Base-by-base conservation (phyloP, 1,140 invertebrate genomes). In the Venturia canescens region DNA sequence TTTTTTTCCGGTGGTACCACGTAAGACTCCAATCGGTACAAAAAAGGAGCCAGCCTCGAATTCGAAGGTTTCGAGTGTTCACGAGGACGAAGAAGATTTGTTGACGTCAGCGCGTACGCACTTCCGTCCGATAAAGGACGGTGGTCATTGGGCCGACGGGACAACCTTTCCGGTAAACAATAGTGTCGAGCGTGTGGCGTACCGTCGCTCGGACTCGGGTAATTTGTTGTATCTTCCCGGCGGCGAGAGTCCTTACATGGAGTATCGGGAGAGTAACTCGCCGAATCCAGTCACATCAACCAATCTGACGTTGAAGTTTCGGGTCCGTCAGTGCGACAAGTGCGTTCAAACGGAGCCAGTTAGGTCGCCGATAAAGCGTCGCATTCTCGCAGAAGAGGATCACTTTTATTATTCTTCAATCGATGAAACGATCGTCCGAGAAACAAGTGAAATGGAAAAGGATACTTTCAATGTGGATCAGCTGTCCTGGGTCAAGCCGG, bases 21-120 rank as follows among this genome's bases (percentile, higher is more conserved):
- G 82, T 27, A 89, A 91, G 79, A 90, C 85, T 81, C 86, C 87
- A 69, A 83, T 86, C 69, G 85, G 85, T 75, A 84, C 80, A 81
- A 75, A 80, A 44, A 90, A 89, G 72, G 88, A 91, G 85, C 83
- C 89, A 85, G 87, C 78, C 82, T 84, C 85, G 76, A 83, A 82
- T 79, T 75, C 80, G 71, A 84, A 89, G 79, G 84, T 84, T 82
- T 86, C 75, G 71, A 89, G 77, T 80, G 74, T 87, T 86, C 85
- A 78, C 70, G 90, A 92, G 71, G 92, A 93, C 53, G 93, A 95
- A 29, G 95, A 96, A 88, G 94, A 96, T 89, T 89, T 96, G 72
- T 90, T 96, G 29, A 95, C 94, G 16, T 96, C 95, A 1, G 91
- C 93, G 76, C 93, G 94, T 69, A 96, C 95, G 70, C 96, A 96